Evolutionary conservation across 2,888 invertebrate species (phyloP).

Genomic region (Drosophila sordidula): DNA sequence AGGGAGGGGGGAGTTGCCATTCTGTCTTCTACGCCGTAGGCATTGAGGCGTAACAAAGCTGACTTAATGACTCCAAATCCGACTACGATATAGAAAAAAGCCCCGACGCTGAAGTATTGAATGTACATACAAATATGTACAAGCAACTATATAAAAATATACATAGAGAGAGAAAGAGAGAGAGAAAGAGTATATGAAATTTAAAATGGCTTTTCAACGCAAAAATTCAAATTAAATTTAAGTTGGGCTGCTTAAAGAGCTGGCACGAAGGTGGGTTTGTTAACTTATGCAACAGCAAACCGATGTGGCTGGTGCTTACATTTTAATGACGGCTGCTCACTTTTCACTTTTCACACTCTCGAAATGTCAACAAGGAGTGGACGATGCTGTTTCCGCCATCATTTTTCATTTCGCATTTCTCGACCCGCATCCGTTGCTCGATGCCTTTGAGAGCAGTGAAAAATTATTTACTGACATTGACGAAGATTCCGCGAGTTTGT

Average conservation of each 20-base stretch:
- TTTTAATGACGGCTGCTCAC: conserved; percentile 46
- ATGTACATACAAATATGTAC: conserved; percentile 2
- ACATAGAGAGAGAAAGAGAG: neutral
- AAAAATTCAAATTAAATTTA: conserved; percentile 59
- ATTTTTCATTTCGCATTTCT: conserved; percentile 29
- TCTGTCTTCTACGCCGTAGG: conserved; percentile 38
- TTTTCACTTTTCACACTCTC: conserved; percentile 38
- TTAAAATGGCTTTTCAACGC: conserved; percentile 61
- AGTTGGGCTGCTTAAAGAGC: conserved; percentile 23
- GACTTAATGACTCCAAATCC: conserved; percentile 71
- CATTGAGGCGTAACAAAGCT: conserved; percentile 74
- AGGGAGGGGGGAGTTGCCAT: conserved; percentile 4
- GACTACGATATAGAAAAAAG: conserved; percentile 32
- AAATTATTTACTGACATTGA: conserved; percentile 57
- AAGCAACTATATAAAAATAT: neutral
- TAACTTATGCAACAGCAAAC: conserved; percentile 26
- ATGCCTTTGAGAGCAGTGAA: conserved; percentile 26
- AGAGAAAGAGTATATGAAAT: conserved; percentile 24
- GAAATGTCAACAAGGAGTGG: conserved; percentile 40
- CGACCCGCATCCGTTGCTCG: neutral
- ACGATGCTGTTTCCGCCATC: conserved; percentile 19
- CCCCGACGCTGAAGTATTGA: conserved; percentile 16
- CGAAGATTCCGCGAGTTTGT: conserved; percentile 32
- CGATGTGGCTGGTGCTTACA: conserved; percentile 17
- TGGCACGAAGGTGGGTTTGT: neutral